Base-by-base conservation (phyloP, 2,888 invertebrate species). In the Ormyrus pomaceus region DNA sequence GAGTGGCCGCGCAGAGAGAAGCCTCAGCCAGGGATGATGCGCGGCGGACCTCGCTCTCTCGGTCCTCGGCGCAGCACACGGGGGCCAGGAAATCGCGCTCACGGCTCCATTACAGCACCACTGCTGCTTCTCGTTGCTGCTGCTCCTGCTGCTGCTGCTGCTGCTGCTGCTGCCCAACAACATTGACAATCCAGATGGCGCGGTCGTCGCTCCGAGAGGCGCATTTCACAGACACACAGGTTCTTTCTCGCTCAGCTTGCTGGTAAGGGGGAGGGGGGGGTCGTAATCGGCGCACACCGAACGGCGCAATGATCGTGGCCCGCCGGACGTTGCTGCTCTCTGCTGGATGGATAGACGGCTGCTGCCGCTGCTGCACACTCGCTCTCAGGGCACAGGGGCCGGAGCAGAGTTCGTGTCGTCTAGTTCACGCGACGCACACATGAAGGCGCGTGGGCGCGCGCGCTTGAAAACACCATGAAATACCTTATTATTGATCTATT, bases 121-220 rank as follows among this genome's bases (percentile, higher is more conserved):
- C 64, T 79, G 84, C 83, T 83, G 83, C 82, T 83, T 78, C 79
- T 82, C 66, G 59, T 79, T 48, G 88, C 61, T 72, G 88, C 61
- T 72, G 82, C 83, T 84, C 81, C 83, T 84, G 83, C 80, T 82
- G 80, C 79, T 80, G 72, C 75, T 78, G 73, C 70, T 81, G 74
- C 79, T 83, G 79, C 85, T 88, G 70, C 85, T 88, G 87, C 88
- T 88, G 88, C 93, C 93, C 92, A 93, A 93, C 93, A 93, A 94
- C 93, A 94, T 95, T 95, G 95, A 95, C 95, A 95, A 94, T 94
- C 93, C 93, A 95, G 95, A 93, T 94, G 95, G 95, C 95, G 94
- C 93, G 93, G 93, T 93, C 55, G 61, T 46, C 13, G 58, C 61
- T n/a, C 46, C 50, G 62, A 70, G 76, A 76, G 92, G 92, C 91